These are phyloP conservation scores for Eira barbara DNA, from an alignment of 2,113 vertebrate genomes.

Conservation along the genomic window DNA sequence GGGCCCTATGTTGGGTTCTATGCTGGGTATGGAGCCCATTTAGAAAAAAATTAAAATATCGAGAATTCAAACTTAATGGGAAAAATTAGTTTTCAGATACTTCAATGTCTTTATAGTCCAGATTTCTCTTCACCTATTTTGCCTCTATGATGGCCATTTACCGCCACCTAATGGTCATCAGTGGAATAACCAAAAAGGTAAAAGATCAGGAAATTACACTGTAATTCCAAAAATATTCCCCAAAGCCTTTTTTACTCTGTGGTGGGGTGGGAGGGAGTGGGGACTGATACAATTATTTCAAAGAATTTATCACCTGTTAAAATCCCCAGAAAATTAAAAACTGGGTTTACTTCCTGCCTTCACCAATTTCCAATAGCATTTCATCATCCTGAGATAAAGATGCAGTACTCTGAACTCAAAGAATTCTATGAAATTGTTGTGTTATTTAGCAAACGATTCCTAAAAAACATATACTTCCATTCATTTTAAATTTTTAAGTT, in stretches of 20 bases:
- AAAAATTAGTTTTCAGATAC: not conserved
- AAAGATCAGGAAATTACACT: not conserved
- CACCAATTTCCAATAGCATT: not conserved
- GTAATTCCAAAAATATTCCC: not conserved
- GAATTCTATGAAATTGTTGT: not conserved
- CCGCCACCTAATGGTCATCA: constrained; percentile 49
- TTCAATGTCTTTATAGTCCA: not conserved
- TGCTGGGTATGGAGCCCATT: not conserved
- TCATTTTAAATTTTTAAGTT: not conserved
- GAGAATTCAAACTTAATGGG: not conserved
- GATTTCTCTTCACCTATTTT: not conserved
- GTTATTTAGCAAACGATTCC: not conserved
- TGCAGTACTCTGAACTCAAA: not conserved
- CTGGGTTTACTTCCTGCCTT: not conserved
- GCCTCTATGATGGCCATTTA: not conserved
- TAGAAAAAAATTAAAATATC: not conserved
- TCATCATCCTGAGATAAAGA: not conserved
- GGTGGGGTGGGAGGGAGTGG: not conserved
- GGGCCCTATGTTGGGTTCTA: not conserved
- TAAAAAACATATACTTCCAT: not conserved
- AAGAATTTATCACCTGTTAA: not conserved
- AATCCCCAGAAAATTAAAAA: not conserved
- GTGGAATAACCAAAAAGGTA: constrained; percentile 10
- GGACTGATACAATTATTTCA: not conserved
- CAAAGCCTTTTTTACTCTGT: not conserved